phyloP scores from a whole-genome alignment of 35 echinoderm and acorn worm genomes.

The Diadema setosum region DNA sequence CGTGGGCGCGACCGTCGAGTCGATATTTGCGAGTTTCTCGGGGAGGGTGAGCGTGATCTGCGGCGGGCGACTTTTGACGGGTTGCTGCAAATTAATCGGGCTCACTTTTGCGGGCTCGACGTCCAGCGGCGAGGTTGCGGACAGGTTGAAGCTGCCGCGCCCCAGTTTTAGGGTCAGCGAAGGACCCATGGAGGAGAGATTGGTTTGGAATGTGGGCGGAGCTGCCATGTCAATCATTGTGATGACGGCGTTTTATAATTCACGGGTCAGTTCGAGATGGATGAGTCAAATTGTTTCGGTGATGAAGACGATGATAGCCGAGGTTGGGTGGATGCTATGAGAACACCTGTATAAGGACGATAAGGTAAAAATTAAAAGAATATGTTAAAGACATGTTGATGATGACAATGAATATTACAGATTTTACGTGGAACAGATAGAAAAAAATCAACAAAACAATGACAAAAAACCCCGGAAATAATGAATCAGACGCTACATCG shows the following conservation, averaged over 20 bases:
- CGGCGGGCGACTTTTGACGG: background rate
- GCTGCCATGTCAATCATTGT: slow-evolving; percentile 13
- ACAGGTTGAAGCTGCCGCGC: background rate
- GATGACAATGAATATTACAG: too few species aligned
- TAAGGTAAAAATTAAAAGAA: background rate
- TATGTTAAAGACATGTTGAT: too few species aligned
- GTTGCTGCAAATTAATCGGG: background rate
- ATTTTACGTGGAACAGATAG: too few species aligned
- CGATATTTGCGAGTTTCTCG: background rate
- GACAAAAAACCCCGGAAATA: too few species aligned
- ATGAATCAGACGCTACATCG: too few species aligned
- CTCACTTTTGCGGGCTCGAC: background rate
- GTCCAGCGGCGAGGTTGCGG: background rate
- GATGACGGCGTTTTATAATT: background rate
- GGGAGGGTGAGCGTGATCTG: background rate
- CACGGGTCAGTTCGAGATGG: background rate
- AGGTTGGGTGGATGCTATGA: background rate
- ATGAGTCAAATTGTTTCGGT: background rate
- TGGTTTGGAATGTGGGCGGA: background rate
- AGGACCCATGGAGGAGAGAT: background rate
- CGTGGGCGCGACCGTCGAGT: background rate
- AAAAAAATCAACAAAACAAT: too few species aligned
- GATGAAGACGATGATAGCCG: background rate
- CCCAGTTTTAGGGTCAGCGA: background rate
- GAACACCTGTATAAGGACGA: background rate